A percentile compares a stretch with the other conserved stretches of the same genome.
phyloP scores from a whole-genome alignment of 2,797 vertebrate species.

The Esox masquinongy region DNA sequence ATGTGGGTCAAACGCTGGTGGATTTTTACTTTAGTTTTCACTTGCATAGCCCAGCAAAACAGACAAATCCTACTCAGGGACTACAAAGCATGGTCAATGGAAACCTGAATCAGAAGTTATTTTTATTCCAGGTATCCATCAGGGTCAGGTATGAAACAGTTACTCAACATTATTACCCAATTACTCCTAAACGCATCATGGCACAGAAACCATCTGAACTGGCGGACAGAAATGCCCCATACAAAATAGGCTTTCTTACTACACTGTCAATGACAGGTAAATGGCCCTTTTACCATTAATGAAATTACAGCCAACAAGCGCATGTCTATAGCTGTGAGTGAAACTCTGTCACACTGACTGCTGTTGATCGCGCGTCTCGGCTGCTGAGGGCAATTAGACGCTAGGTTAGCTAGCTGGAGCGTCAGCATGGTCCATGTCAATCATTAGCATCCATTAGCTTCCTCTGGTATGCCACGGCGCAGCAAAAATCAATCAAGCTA shows the following conservation, averaged over 20 bases:
- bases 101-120: neutral
- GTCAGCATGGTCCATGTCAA: neutral
- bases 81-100: neutral
- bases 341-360: neutral
- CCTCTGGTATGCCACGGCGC: neutral
- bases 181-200: neutral
- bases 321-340: neutral
- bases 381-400: neutral
- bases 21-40: neutral
- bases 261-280: neutral
- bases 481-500: neutral
- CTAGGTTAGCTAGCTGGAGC: neutral
- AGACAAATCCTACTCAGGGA: neutral
- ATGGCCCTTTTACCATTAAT: neutral
- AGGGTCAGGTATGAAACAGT: neutral
- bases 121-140: neutral
- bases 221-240: neutral
- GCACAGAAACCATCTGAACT: neutral
- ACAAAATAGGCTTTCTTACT: neutral
- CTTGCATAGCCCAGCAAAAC: neutral
- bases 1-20: neutral
- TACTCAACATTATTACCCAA: neutral
- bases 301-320: neutral
- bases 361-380: neutral
- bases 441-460: neutral